phyloP scores from a whole-genome alignment of 2,113 vertebrate genomes.

The Cyprinodon brontotheroides region DNA sequence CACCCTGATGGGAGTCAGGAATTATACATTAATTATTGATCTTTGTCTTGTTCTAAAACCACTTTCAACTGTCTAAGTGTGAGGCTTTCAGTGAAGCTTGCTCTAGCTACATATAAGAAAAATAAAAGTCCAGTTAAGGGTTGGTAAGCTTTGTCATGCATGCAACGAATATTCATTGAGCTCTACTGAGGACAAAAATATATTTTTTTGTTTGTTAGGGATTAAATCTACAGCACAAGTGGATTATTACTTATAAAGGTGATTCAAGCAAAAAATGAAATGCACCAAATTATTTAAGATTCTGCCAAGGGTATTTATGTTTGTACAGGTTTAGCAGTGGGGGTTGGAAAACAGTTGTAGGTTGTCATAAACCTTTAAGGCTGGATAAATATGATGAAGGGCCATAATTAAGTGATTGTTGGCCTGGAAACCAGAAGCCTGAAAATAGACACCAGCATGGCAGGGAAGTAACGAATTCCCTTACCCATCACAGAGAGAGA shows the following conservation, averaged over 20 bases:
- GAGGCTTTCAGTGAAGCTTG: conserved; percentile 49
- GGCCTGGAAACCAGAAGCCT: conserved; percentile 72
- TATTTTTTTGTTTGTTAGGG: conserved; percentile 36
- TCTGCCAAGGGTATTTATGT: conserved; percentile 63
- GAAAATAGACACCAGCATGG: conserved; percentile 73
- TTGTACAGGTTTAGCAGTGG: conserved; percentile 68
- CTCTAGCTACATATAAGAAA: neutral
- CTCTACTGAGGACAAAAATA: conserved; percentile 19
- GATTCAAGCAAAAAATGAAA: conserved; percentile 49
- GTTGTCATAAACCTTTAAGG: conserved; percentile 74
- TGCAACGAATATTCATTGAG: neutral
- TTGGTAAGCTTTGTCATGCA: conserved; percentile 36
- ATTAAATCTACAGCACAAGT: conserved; percentile 22
- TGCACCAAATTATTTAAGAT: conserved; percentile 53
- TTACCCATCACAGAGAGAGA: conserved; percentile 62
- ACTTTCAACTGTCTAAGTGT: conserved; percentile 44
- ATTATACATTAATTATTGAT: conserved; percentile 71
- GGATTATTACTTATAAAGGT: conserved; percentile 42
- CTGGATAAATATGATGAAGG: conserved; percentile 77
- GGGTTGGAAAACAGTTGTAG: conserved; percentile 72
- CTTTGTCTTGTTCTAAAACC: conserved; percentile 52
- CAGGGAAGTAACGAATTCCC: conserved; percentile 67
- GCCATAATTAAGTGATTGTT: conserved; percentile 78
- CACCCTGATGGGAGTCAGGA: conserved; percentile 63
- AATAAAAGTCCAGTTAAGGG: conserved; percentile 18